Conservation (phyloP, 1,140 invertebrate species). For the Penaeus vannamei region DNA sequence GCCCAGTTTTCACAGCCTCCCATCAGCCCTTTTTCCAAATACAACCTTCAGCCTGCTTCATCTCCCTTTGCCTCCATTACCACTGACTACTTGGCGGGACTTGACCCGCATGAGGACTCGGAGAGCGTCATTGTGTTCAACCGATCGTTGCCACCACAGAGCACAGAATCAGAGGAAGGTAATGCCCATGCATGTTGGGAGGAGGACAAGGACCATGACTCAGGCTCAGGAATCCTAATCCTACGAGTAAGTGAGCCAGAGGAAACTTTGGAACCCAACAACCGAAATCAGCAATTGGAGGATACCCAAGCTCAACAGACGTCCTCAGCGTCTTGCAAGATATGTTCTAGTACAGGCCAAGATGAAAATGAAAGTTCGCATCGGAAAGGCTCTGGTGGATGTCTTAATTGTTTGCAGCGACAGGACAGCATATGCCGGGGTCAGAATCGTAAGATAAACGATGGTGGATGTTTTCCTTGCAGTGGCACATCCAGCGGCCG, state of each 20-base stretch:
- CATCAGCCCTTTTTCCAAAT: constrained; percentile 17
- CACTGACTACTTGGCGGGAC: constrained; percentile 57
- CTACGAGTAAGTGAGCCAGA: constrained; percentile 51
- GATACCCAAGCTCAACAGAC: constrained; percentile 17
- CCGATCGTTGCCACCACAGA: constrained; percentile 20
- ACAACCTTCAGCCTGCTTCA: not conserved
- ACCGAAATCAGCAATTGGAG: constrained; percentile 44
- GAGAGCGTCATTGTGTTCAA: constrained; percentile 55
- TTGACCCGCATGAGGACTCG: constrained; percentile 49
- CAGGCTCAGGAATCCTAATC: constrained; percentile 57
- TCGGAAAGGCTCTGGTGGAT: constrained; percentile 48
- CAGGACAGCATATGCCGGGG: constrained; percentile 40
- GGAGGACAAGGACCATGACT: constrained; percentile 32
- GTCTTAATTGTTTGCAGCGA: constrained; percentile 56
- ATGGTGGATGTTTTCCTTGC: constrained; percentile 46
- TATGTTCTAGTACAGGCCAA: constrained; percentile 35
- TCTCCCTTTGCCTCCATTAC: constrained; percentile 63
- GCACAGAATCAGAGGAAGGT: not conserved
- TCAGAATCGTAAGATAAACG: not conserved
- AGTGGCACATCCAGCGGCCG: constrained; percentile 23
- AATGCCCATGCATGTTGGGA: not conserved
- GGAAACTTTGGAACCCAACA: constrained; percentile 39
- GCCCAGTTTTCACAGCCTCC: not conserved
- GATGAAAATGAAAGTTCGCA: not conserved
- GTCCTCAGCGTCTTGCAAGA: constrained; percentile 11